A percentile compares a stretch with the other conserved stretches of the same genome.
phyloP scores from a whole-genome alignment of 2,888 invertebrate genomes.

The Xestoiulus laeticollis region DNA sequence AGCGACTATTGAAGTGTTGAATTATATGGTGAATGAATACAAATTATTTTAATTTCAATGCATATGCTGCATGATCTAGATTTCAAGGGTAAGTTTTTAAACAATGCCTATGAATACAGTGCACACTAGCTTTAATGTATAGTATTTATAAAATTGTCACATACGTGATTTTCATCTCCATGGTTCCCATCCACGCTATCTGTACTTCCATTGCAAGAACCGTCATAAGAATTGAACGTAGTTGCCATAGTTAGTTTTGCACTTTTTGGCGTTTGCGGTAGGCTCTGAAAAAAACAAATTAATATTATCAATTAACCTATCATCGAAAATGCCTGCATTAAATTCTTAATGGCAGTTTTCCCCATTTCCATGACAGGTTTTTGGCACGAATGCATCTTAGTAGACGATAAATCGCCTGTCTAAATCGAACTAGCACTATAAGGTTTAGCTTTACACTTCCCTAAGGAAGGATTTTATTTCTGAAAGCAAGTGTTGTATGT shows the following conservation, averaged over 20 bases:
- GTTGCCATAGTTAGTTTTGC: constrained; percentile 43
- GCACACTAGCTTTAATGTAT: neutral
- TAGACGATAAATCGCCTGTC: neutral
- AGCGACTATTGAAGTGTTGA: too few relatives aligned
- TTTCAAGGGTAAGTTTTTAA: too few relatives aligned
- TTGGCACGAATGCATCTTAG: neutral
- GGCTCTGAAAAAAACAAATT: constrained; percentile 48
- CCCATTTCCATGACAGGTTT: neutral
- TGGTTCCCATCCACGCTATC: constrained; percentile 40
- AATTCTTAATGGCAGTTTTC: neutral
- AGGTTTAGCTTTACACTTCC: neutral
- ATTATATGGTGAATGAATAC: too few relatives aligned
- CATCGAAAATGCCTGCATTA: neutral
- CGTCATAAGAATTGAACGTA: constrained; percentile 38
- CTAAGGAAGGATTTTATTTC: neutral
- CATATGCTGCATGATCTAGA: too few relatives aligned
- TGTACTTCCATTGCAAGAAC: constrained; percentile 49
- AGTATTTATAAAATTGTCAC: neutral
- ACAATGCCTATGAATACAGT: too few relatives aligned
- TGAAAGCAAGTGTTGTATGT: neutral
- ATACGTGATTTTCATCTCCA: constrained; percentile 51
- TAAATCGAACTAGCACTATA: neutral
- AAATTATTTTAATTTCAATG: too few relatives aligned
- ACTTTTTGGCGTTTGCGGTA: constrained; percentile 54
- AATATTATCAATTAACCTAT: neutral